Conservation (phyloP, 2,113 vertebrate species). For the Hippolais icterina region DNA sequence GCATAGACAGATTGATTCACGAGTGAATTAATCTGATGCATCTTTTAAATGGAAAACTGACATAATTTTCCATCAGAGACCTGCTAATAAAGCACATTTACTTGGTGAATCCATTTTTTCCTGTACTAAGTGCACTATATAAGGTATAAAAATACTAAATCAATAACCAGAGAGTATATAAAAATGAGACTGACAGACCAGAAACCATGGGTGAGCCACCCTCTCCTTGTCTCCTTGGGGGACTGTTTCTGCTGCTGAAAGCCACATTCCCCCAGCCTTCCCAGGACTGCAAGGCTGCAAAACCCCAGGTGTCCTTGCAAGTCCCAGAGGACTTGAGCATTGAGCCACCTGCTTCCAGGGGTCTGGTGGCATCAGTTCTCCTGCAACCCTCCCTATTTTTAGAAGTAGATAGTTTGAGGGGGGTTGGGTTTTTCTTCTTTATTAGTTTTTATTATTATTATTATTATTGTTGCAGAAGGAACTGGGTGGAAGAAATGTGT, state of each 20-base stretch:
- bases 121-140: constrained; percentile 31
- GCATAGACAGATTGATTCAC: not conserved
- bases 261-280: not conserved
- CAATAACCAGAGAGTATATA: constrained; percentile 14
- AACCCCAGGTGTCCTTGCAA: not conserved
- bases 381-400: not conserved
- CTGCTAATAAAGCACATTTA: not conserved
- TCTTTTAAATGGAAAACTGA: constrained; percentile 46
- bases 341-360: not conserved
- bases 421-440: not conserved
- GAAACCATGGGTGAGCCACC: not conserved
- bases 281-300: not conserved
- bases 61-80: constrained; percentile 45
- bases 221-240: not conserved
- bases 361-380: not conserved
- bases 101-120: constrained; percentile 15
- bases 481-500: not conserved
- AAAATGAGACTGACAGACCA: not conserved
- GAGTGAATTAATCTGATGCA: not conserved
- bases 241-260: not conserved
- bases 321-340: not conserved
- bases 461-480: not conserved
- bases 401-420: not conserved
- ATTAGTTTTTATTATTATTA: not conserved
- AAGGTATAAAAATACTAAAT: constrained; percentile 13